Evolutionary conservation across 2,113 vertebrate species (phyloP).

Genomic region (Australoheros scitulus): DNA sequence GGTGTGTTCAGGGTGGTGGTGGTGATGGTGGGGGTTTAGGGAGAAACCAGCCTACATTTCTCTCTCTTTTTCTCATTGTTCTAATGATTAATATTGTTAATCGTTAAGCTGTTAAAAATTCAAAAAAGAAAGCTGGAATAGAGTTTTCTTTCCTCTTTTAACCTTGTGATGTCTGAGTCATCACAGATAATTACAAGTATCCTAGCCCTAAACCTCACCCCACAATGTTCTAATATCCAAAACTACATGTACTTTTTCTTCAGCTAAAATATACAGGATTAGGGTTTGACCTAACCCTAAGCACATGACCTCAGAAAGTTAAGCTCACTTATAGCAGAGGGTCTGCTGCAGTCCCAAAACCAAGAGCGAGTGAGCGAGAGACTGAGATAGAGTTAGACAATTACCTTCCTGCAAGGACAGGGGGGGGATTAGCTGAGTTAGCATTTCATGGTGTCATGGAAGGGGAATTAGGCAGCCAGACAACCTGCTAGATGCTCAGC

Average conservation of each 20-base stretch:
- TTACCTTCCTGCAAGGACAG: conserved; percentile 50
- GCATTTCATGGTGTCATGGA: conserved; percentile 45
- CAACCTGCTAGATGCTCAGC: conserved; percentile 37
- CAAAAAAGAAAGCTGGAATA: background rate
- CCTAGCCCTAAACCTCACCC: no score
- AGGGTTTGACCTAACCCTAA: background rate
- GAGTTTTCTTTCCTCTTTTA: background rate
- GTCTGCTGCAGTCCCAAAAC: conserved; percentile 1
- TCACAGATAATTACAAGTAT: no score
- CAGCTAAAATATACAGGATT: background rate
- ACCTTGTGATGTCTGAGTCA: no score
- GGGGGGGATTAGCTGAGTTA: conserved; percentile 62
- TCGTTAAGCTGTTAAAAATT: no score
- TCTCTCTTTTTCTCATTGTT: no score
- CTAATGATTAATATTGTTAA: no score
- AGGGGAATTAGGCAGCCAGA: conserved; percentile 41
- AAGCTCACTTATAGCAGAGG: conserved; percentile 6
- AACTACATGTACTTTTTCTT: background rate
- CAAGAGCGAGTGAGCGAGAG: background rate
- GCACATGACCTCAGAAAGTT: background rate
- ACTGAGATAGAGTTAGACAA: conserved; percentile 32
- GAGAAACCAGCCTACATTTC: no score
- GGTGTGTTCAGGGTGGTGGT: no score
- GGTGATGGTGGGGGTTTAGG: no score
- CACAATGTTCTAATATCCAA: background rate